Evolutionary conservation across 2,888 invertebrate genomes (phyloP).

Genomic region (Dione juno): DNA sequence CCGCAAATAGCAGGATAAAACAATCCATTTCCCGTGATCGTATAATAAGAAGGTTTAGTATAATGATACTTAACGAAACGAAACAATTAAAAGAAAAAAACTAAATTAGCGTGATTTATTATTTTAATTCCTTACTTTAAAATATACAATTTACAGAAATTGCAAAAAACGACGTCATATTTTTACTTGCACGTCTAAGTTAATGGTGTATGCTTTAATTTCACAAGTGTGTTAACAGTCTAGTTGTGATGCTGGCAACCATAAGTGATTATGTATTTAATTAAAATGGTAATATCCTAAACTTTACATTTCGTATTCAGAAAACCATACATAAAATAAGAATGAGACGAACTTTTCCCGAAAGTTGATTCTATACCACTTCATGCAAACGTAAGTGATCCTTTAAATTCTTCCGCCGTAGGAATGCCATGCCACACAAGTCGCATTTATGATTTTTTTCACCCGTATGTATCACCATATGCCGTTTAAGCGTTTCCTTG

Average conservation of each 20-base stretch:
- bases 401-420: conserved; percentile 74
- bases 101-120: conserved; percentile 7
- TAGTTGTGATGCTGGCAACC: background rate
- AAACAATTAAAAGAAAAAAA: conserved; percentile 1
- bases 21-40: no score
- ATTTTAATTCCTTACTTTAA: background rate
- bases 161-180: background rate
- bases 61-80: background rate
- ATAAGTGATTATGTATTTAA: no score
- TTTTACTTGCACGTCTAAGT: background rate
- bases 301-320: background rate
- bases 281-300: background rate
- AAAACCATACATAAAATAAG: background rate
- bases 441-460: conserved; percentile 83
- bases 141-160: background rate
- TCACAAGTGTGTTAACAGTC: background rate
- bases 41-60: background rate
- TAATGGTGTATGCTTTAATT: background rate
- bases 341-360: background rate
- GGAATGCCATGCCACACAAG: conserved; percentile 78
- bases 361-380: conserved; percentile 51
- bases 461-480: conserved; percentile 83
- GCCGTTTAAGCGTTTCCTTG: conserved; percentile 81
- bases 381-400: conserved; percentile 75
- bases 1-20: no score